Conservation (phyloP, 1,140 invertebrate species). For the Drosophila subobscura region DNA sequence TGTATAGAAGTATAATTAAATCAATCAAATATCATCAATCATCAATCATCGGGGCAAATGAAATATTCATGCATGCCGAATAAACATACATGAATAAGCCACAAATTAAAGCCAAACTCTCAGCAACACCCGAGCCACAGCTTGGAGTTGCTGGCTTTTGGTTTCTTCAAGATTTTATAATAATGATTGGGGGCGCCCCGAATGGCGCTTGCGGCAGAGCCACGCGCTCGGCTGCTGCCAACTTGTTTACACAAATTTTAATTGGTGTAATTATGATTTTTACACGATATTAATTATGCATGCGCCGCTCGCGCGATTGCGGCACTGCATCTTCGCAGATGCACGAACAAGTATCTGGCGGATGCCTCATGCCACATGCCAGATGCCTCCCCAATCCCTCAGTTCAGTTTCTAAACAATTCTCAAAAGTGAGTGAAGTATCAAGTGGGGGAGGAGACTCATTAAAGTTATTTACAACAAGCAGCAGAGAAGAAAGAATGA, state of each 20-base stretch:
- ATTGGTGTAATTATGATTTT: conserved; percentile 79
- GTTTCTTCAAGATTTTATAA: conserved; percentile 46
- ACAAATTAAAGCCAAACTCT: too few relatives aligned
- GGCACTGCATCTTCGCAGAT: conserved; percentile 32
- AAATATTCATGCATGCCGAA: too few relatives aligned
- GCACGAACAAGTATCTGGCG: conserved; percentile 7
- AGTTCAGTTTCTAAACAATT: conserved; percentile 24
- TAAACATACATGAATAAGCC: too few relatives aligned
- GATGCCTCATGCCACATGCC: too few relatives aligned
- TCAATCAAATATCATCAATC: background rate
- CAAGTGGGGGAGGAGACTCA: conserved; percentile 1
- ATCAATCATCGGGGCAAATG: background rate
- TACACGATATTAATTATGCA: conserved; percentile 80
- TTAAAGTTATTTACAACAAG: conserved; percentile 26
- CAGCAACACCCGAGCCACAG: conserved; percentile 10
- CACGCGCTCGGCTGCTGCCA: conserved; percentile 45
- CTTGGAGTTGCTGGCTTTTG: background rate
- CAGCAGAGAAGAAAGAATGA: conserved; percentile 2
- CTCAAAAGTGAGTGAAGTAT: conserved; percentile 4
- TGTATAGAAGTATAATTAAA: too few relatives aligned
- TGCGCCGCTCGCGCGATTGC: conserved; percentile 60
- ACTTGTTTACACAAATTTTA: conserved; percentile 79
- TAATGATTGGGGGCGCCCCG: conserved; percentile 45
- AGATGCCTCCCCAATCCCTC: conserved; percentile 16
- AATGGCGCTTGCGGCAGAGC: conserved; percentile 44